Conservation (phyloP, 1,140 invertebrate genomes). For the Drosophila repleta region DNA sequence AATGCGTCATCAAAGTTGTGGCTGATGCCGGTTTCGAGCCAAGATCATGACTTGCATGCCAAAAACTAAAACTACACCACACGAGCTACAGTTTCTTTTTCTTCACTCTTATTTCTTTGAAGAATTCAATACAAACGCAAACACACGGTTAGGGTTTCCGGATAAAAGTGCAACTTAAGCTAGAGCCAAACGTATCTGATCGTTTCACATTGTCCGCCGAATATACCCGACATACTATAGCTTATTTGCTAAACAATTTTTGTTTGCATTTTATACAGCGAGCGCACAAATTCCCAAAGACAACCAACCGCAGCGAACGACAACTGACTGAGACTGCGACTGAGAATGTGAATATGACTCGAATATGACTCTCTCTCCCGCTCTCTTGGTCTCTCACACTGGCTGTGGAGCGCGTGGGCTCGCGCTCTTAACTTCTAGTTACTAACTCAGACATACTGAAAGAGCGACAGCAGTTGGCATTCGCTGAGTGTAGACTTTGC, state of each 20-base stretch:
- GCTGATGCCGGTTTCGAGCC: constrained; percentile 65
- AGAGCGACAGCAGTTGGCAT: constrained; percentile 29
- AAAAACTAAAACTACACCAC: constrained; percentile 21
- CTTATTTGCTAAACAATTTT: constrained; percentile 30
- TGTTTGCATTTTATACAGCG: constrained; percentile 33
- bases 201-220: neutral
- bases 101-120: neutral
- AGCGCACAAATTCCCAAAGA: constrained; percentile 48
- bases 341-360: constrained; percentile 1
- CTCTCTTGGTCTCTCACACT: constrained; percentile 3
- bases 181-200: neutral
- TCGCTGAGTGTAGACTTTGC: constrained; percentile 39
- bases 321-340: constrained; percentile 28
- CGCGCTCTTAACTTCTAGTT: constrained; percentile 66
- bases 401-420: constrained; percentile 1
- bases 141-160: neutral
- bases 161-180: neutral
- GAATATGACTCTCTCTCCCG: neutral
- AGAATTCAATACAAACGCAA: neutral
- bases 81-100: constrained; percentile 23
- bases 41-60: constrained; percentile 73
- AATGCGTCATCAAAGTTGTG: constrained; percentile 73
- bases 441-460: constrained; percentile 37
- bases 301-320: constrained; percentile 30
- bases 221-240: constrained; percentile 16